These are phyloP conservation scores for Pampusana beccarii DNA, from an alignment of 2,113 vertebrate species.

Conservation along the genomic window DNA sequence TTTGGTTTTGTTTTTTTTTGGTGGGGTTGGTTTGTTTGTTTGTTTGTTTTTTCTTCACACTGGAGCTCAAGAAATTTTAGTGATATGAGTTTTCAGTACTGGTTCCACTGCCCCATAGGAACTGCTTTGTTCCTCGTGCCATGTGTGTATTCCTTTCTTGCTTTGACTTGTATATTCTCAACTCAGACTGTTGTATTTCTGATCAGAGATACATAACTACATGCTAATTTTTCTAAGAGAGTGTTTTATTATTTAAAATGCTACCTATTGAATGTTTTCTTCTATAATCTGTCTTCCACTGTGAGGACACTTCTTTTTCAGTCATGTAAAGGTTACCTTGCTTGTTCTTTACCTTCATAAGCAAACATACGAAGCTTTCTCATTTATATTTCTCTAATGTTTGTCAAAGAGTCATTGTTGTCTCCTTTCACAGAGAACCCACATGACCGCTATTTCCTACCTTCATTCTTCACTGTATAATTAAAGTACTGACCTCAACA, in stretches of 20 bases:
- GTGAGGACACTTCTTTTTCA: background rate
- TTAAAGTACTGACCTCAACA: background rate
- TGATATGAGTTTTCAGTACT: background rate
- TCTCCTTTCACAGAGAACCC: background rate
- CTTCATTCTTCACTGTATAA: background rate
- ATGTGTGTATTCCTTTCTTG: background rate
- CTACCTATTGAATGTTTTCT: background rate
- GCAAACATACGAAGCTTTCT: background rate
- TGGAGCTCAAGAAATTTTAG: background rate
- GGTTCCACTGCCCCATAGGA: background rate
- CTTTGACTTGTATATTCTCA: background rate
- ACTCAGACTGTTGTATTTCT: background rate
- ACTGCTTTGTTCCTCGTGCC: fast-evolving
- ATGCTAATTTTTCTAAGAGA: background rate
- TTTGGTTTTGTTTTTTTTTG: too few species aligned
- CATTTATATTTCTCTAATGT: background rate
- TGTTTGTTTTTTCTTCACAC: background rate
- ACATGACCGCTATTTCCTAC: background rate
- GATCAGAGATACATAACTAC: background rate
- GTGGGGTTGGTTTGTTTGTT: too few species aligned
- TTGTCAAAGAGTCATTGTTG: background rate
- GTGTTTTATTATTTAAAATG: background rate
- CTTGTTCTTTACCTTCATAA: background rate
- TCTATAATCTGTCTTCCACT: background rate
- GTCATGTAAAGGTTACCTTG: background rate